Percentiles rank a stretch among this genome's conserved stretches.
phyloP scores from a whole-genome alignment of 2,888 invertebrate genomes.

The Tipula helvola region DNA sequence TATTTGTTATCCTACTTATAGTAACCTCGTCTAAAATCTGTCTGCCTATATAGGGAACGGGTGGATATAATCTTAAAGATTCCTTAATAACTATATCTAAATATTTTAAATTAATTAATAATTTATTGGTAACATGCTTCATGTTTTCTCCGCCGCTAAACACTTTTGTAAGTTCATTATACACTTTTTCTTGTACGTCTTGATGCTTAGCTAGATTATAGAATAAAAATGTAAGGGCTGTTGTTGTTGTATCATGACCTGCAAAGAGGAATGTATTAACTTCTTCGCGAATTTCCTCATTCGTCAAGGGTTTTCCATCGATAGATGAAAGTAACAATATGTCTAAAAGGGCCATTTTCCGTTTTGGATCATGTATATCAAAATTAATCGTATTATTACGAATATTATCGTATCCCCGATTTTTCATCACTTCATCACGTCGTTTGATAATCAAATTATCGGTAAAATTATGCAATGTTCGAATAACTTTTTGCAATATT shows the following conservation, averaged over 20 bases:
- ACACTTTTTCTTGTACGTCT: slow-evolving; percentile 37
- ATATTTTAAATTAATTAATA: slow-evolving; percentile 29
- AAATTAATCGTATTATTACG: slow-evolving; percentile 11
- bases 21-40: slow-evolving; percentile 28
- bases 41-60: slow-evolving; percentile 31
- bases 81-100: slow-evolving; percentile 33
- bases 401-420: background rate
- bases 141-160: slow-evolving; percentile 28
- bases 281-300: slow-evolving; percentile 50
- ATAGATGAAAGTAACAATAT: slow-evolving; percentile 46
- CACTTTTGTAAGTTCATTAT: slow-evolving; percentile 34
- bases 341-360: slow-evolving; percentile 55
- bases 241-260: slow-evolving; percentile 41
- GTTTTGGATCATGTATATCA: slow-evolving; percentile 37
- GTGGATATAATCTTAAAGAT: slow-evolving; percentile 30
- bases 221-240: slow-evolving; percentile 39
- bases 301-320: slow-evolving; percentile 44
- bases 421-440: slow-evolving; percentile 4
- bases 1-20: slow-evolving; percentile 24
- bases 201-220: slow-evolving; percentile 37
- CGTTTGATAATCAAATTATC: slow-evolving; percentile 26
- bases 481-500: slow-evolving; percentile 18
- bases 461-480: slow-evolving; percentile 29
- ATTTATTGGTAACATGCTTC: slow-evolving; percentile 27
- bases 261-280: slow-evolving; percentile 66